These are phyloP conservation scores for Epistrophella euchroma DNA, from an alignment of 2,888 invertebrate genomes.

Conservation along the genomic window DNA sequence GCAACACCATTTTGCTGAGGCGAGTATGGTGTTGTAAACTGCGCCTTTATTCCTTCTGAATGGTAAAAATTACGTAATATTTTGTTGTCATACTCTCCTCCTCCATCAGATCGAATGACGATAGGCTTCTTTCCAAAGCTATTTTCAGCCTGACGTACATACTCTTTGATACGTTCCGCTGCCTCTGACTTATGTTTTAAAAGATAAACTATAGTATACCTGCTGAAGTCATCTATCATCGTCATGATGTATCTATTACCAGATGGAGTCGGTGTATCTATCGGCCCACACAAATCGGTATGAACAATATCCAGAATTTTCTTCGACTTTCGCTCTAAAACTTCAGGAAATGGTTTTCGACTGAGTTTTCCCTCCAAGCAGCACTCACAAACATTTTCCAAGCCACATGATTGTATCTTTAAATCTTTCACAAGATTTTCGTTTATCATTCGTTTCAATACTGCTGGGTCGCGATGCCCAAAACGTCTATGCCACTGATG, in stretches of 20 bases:
- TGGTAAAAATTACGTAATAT: neutral
- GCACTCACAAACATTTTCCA: constrained; percentile 1
- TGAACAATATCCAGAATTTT: no score
- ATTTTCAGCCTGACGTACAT: constrained; percentile 29
- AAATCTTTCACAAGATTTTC: constrained; percentile 12
- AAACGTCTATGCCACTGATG: constrained; percentile 35
- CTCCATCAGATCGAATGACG: constrained; percentile 42
- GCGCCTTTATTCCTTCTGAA: constrained; percentile 23
- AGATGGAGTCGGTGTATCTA: no score
- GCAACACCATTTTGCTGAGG: constrained; percentile 30
- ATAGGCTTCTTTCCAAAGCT: constrained; percentile 25
- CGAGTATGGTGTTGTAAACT: constrained; percentile 27
- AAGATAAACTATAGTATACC: constrained; percentile 15
- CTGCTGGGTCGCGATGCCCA: constrained; percentile 22
- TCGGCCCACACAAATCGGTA: no score
- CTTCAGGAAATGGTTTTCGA: no score
- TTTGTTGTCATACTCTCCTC: constrained; percentile 76
- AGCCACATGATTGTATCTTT: neutral
- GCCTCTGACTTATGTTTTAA: constrained; percentile 4
- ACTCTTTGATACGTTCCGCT: no score
- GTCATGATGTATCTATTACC: no score
- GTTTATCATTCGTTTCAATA: neutral
- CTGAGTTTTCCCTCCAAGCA: constrained; percentile 19
- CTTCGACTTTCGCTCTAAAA: no score
- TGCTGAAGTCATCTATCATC: constrained; percentile 7